Percentiles rank a stretch among this genome's conserved stretches.
These are phyloP conservation scores for Patella pellucida DNA, from an alignment of 2,888 invertebrate species.

Conservation along the genomic window DNA sequence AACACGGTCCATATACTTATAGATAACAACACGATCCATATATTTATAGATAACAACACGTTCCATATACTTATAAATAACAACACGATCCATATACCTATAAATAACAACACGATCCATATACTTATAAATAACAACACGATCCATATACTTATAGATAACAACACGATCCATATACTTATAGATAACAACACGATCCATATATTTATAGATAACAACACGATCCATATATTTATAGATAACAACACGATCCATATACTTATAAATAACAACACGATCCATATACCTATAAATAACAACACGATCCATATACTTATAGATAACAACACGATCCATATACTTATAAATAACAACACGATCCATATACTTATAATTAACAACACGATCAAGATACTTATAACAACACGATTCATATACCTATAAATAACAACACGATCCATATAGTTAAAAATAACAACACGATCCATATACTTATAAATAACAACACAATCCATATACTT, in stretches of 20 bases:
- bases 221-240: too few relatives aligned
- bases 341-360: too few relatives aligned
- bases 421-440: background rate
- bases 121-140: too few relatives aligned
- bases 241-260: constrained; percentile 76
- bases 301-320: constrained; percentile 74
- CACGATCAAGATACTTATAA: too few relatives aligned
- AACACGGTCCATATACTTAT: constrained; percentile 76
- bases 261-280: constrained; percentile 42
- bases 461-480: constrained; percentile 74
- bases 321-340: background rate
- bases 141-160: constrained; percentile 74
- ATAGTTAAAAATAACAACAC: too few relatives aligned
- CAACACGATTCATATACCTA: constrained; percentile 76
- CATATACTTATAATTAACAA: constrained; percentile 72
- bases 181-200: too few relatives aligned
- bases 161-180: background rate
- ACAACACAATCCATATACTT: background rate
- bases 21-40: background rate
- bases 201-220: constrained; percentile 71
- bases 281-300: too few relatives aligned
- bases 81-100: constrained; percentile 73
- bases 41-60: too few relatives aligned
- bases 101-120: background rate
- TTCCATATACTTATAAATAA: constrained; percentile 73